Evolutionary conservation across 2,888 invertebrate species (phyloP).

Genomic region (Nomada lathburiana): DNA sequence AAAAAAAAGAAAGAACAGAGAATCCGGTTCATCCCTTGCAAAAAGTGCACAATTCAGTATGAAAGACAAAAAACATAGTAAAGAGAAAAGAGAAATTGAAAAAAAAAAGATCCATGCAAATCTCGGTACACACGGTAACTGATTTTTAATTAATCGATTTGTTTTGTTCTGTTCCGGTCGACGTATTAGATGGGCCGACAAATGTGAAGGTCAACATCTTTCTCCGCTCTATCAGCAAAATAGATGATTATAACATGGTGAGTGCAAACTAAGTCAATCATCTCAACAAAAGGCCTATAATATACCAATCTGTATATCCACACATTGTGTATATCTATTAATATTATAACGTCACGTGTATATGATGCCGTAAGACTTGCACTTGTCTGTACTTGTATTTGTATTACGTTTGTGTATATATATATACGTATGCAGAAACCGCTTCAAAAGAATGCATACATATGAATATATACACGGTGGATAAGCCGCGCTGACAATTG

Average conservation of each 20-base stretch:
- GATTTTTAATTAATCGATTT: slow-evolving; percentile 78
- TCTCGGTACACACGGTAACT: slow-evolving; percentile 59
- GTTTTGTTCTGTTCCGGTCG: slow-evolving; percentile 85
- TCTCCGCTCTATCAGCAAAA: slow-evolving; percentile 99
- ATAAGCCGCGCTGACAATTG: slow-evolving; percentile 69
- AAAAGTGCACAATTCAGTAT: not conserved
- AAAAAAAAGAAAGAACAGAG: no score
- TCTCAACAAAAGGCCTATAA: slow-evolving; percentile 74
- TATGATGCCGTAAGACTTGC: slow-evolving; percentile 78
- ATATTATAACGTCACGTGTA: slow-evolving; percentile 76
- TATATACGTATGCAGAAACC: slow-evolving; percentile 28
- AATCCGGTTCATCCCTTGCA: not conserved
- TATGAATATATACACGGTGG: slow-evolving; percentile 53
- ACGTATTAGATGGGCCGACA: slow-evolving; percentile 92
- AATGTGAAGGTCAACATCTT: slow-evolving; percentile 97
- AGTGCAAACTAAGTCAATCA: slow-evolving; percentile 86
- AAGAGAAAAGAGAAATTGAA: slow-evolving; percentile 24
- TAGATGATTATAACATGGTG: slow-evolving; percentile 99
- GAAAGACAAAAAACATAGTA: slow-evolving; percentile 14
- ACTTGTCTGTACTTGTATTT: slow-evolving; percentile 79
- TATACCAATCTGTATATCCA: slow-evolving; percentile 69
- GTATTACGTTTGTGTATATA: slow-evolving; percentile 65
- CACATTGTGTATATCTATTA: slow-evolving; percentile 70
- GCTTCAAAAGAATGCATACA: not conserved
- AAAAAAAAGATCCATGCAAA: slow-evolving; percentile 49